These are phyloP conservation scores for Gerosis bhagava DNA, from an alignment of 2,888 invertebrate species.

Conservation along the genomic window DNA sequence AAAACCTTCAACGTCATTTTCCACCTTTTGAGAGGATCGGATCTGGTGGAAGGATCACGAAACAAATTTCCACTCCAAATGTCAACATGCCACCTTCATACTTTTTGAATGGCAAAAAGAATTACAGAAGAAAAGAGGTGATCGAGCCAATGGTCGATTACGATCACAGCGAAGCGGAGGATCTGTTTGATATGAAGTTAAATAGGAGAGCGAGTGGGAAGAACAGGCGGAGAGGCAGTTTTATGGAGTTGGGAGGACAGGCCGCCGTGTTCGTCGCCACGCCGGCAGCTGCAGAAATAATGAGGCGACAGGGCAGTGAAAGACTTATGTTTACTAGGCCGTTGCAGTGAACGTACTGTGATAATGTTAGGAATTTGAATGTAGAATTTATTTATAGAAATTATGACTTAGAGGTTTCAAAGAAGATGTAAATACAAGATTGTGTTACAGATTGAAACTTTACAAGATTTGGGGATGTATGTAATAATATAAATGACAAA, in stretches of 20 bases:
- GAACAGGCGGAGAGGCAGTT: slow-evolving; percentile 51
- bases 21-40: slow-evolving; percentile 59
- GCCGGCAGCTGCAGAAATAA: slow-evolving; percentile 69
- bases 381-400: no score
- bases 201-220: slow-evolving; percentile 56
- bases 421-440: no score
- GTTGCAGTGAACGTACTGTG: slow-evolving; percentile 38
- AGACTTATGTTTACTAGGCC: slow-evolving; percentile 62
- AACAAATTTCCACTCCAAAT: slow-evolving; percentile 67
- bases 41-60: slow-evolving; percentile 49
- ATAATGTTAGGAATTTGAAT: no score
- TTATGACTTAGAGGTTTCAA: no score
- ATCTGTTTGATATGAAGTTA: slow-evolving; percentile 66
- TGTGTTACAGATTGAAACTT: no score
- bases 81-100: slow-evolving; percentile 60
- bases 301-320: slow-evolving; percentile 72
- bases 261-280: slow-evolving; percentile 68
- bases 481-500: no score
- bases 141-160: slow-evolving; percentile 74
- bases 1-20: slow-evolving; percentile 66
- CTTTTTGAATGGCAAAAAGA: slow-evolving; percentile 60
- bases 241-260: slow-evolving; percentile 66
- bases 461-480: no score
- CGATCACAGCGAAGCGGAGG: slow-evolving; percentile 75
- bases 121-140: slow-evolving; percentile 59